These are phyloP conservation scores for Conistra vaccinii DNA, from an alignment of 2,888 invertebrate species.

Conservation along the genomic window DNA sequence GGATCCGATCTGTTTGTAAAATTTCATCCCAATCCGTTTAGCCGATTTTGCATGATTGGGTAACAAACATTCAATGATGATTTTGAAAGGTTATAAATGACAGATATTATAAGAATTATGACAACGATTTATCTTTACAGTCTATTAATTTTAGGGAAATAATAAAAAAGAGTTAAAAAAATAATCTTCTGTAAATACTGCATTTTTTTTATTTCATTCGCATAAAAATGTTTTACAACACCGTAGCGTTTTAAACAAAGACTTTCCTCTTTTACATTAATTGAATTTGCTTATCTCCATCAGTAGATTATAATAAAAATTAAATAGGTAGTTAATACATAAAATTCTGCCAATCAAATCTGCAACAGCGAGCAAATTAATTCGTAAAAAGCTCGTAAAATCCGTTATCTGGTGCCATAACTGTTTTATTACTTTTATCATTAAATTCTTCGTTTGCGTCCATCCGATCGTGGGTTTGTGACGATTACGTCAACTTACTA, in stretches of 20 bases:
- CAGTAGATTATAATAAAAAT: constrained; percentile 43
- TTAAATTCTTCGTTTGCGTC: constrained; percentile 60
- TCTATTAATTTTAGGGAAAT: background rate
- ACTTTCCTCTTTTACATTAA: constrained; percentile 19
- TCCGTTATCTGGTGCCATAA: constrained; percentile 63
- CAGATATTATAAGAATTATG: background rate
- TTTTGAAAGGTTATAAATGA: background rate
- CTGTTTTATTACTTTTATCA: constrained; percentile 67
- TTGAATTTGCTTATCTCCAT: constrained; percentile 33
- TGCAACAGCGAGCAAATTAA: constrained; percentile 65
- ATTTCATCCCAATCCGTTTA: too few relatives aligned
- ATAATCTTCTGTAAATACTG: constrained; percentile 13
- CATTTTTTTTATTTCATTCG: constrained; percentile 9
- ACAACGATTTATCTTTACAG: background rate
- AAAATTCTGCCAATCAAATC: constrained; percentile 62
- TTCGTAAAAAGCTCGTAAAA: constrained; percentile 66
- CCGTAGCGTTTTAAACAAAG: constrained; percentile 12
- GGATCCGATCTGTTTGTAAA: too few relatives aligned
- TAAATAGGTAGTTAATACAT: constrained; percentile 41
- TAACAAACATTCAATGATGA: background rate
- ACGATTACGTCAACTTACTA: constrained; percentile 45
- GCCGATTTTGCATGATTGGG: too few relatives aligned
- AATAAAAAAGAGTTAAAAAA: background rate
- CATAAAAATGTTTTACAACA: constrained; percentile 2
- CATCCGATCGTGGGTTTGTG: constrained; percentile 51